A percentile compares a stretch with the other conserved stretches of the same genome.
These are phyloP conservation scores for Actinia tenebrosa DNA, from an alignment of 64 coral and sea anemone species.

Conservation along the genomic window DNA sequence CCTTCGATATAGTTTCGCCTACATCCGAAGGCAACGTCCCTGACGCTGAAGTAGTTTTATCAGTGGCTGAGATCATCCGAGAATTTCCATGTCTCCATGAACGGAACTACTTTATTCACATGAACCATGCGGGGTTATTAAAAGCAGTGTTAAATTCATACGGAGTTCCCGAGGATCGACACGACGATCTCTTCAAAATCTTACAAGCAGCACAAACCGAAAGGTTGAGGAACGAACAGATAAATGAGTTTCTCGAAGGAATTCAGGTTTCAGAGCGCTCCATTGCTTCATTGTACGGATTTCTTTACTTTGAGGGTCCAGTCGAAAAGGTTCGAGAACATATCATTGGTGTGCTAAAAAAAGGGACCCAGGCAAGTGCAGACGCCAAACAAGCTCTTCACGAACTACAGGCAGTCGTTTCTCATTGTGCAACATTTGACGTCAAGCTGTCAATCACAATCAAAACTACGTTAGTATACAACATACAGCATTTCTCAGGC, in stretches of 20 bases:
- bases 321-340: slow-evolving; percentile 67
- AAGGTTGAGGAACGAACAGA: slow-evolving; percentile 57
- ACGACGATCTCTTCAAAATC: slow-evolving; percentile 65
- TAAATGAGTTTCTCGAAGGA: slow-evolving; percentile 60
- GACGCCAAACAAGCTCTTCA: slow-evolving; percentile 26
- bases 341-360: slow-evolving; percentile 52
- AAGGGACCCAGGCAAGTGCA: slow-evolving; percentile 20
- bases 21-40: slow-evolving; percentile 75
- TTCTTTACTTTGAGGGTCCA: slow-evolving; percentile 71
- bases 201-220: slow-evolving; percentile 70
- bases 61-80: slow-evolving; percentile 77
- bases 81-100: slow-evolving; percentile 69
- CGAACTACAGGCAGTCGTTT: slow-evolving; percentile 40
- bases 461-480: slow-evolving; percentile 80
- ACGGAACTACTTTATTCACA: slow-evolving; percentile 77
- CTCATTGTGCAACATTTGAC: slow-evolving; percentile 40
- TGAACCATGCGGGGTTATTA: slow-evolving; percentile 71
- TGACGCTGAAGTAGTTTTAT: slow-evolving; percentile 74
- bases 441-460: slow-evolving; percentile 58
- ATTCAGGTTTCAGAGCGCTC: slow-evolving; percentile 58
- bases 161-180: slow-evolving; percentile 67
- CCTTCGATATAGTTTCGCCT: slow-evolving; percentile 79
- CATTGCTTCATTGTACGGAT: slow-evolving; percentile 43
- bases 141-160: slow-evolving; percentile 56
- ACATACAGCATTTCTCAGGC: slow-evolving; percentile 90